Evolutionary conservation across 2,888 invertebrate genomes (phyloP).

Genomic region (Aphidius colemani): DNA sequence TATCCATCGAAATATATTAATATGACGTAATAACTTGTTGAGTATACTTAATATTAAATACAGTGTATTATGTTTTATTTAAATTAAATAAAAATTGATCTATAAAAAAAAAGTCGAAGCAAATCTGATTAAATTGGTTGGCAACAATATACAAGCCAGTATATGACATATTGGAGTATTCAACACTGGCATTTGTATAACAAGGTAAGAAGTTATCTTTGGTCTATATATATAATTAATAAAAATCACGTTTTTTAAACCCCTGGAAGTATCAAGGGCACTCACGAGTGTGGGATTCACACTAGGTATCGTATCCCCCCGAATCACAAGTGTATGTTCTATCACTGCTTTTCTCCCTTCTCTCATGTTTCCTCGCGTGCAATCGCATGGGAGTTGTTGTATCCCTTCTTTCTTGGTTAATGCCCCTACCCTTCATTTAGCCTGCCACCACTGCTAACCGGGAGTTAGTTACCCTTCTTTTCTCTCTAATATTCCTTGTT

Average conservation of each 20-base stretch:
- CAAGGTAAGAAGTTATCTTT: too few relatives aligned
- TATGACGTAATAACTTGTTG: neutral
- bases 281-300: slow-evolving; percentile 18
- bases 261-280: slow-evolving; percentile 12
- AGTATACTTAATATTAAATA: neutral
- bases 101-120: too few relatives aligned
- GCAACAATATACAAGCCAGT: too few relatives aligned
- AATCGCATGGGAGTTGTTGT: slow-evolving; percentile 42
- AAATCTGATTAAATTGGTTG: too few relatives aligned
- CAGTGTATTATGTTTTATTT: too few relatives aligned
- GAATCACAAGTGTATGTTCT: slow-evolving; percentile 25
- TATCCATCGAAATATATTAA: neutral
- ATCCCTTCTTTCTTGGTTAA: slow-evolving; percentile 53
- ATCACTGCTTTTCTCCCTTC: slow-evolving; percentile 29
- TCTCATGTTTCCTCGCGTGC: slow-evolving; percentile 28
- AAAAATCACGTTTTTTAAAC: neutral
- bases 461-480: slow-evolving; percentile 37
- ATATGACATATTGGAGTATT: too few relatives aligned
- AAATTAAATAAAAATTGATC: too few relatives aligned
- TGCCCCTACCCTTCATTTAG: slow-evolving; percentile 47
- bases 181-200: too few relatives aligned
- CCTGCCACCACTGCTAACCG: slow-evolving; percentile 33
- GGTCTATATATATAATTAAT: too few relatives aligned
- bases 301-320: slow-evolving; percentile 15
- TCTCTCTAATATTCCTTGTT: slow-evolving; percentile 19